phyloP scores from a whole-genome alignment of 1,140 invertebrate genomes.

The Pararge aegeria region DNA sequence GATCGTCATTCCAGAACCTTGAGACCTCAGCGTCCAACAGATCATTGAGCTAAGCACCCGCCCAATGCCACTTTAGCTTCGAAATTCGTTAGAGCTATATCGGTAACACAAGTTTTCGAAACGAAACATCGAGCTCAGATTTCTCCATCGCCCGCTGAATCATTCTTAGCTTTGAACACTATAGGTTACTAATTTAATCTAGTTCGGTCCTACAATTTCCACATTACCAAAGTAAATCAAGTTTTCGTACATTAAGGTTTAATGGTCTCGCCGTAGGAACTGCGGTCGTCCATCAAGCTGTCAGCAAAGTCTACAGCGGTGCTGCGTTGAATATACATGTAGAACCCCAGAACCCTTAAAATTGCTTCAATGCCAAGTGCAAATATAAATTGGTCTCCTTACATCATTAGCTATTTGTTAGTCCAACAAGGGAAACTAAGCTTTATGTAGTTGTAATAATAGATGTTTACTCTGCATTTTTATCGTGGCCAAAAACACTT shows the following conservation, averaged over 20 bases:
- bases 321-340: conserved; percentile 17
- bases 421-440: conserved; percentile 1
- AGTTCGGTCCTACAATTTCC: neutral
- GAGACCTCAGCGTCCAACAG: too few relatives aligned
- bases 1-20: too few relatives aligned
- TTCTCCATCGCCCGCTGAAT: too few relatives aligned
- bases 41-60: too few relatives aligned
- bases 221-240: neutral
- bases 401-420: conserved; percentile 16
- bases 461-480: neutral
- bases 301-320: conserved; percentile 30
- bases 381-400: conserved; percentile 27
- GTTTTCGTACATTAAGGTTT: conserved; percentile 25
- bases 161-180: too few relatives aligned
- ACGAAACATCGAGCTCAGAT: too few relatives aligned
- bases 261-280: conserved; percentile 38
- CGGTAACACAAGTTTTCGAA: too few relatives aligned
- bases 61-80: too few relatives aligned
- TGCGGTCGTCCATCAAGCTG: conserved; percentile 44
- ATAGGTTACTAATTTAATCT: neutral
- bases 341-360: conserved; percentile 14
- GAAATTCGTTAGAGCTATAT: too few relatives aligned
- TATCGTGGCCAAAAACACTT: neutral
- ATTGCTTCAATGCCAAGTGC: conserved; percentile 13
- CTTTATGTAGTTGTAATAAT: conserved; percentile 7